Conservation (phyloP, 2,888 invertebrate species). For the Troilus luridus region DNA sequence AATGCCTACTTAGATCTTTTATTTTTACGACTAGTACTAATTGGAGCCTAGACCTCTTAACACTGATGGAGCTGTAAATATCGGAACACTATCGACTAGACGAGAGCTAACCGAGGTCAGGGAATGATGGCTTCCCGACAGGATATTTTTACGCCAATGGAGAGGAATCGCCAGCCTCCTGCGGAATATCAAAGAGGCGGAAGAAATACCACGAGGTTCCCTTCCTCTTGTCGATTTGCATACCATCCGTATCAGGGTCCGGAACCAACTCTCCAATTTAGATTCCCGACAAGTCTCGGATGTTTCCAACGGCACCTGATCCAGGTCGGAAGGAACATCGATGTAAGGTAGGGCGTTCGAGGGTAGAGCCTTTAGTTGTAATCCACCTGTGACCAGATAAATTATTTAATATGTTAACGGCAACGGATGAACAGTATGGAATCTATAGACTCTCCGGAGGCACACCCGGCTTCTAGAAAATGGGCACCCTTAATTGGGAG, state of each 20-base stretch:
- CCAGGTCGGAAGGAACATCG: neutral
- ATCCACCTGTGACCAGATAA: too few species aligned
- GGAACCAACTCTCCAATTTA: neutral
- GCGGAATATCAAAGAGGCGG: neutral
- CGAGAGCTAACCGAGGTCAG: neutral
- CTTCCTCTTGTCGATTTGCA: conserved; percentile 23
- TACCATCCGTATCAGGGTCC: conserved; percentile 20
- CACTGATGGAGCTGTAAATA: neutral
- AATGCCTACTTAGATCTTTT: neutral
- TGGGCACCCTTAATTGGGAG: too few species aligned
- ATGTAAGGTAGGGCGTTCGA: too few species aligned
- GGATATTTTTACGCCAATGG: neutral
- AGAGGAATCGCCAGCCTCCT: neutral
- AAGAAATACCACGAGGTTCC: neutral
- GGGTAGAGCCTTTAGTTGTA: too few species aligned
- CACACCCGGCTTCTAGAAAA: too few species aligned
- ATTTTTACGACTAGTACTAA: neutral
- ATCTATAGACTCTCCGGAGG: too few species aligned
- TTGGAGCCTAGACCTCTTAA: neutral
- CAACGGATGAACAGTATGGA: too few species aligned
- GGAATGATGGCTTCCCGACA: neutral
- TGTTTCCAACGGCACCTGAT: neutral
- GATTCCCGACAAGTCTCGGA: neutral
- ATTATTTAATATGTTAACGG: too few species aligned
- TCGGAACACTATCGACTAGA: neutral